Conservation (phyloP, 2,113 vertebrate species). For the Tiliqua scincoides region DNA sequence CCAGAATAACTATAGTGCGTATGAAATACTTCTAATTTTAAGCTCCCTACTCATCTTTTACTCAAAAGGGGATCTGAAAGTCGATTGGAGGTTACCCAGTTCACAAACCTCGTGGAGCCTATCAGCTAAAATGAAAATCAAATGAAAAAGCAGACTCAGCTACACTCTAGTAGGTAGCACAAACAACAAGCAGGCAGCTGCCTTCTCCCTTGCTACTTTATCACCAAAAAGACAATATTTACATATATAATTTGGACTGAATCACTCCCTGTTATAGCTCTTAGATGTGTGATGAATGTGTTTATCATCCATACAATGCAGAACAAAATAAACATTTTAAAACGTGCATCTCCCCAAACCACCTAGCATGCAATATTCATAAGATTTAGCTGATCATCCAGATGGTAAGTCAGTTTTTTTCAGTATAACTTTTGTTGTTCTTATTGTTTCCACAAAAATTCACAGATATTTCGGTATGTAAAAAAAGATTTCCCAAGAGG, state of each 20-base stretch:
- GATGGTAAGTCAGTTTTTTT: constrained; percentile 7
- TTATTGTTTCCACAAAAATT: constrained; percentile 51
- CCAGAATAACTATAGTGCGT: too few relatives aligned
- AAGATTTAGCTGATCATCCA: constrained; percentile 12
- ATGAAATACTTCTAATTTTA: not conserved
- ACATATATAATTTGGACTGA: constrained; percentile 10
- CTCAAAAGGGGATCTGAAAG: not conserved
- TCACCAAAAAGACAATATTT: constrained; percentile 27
- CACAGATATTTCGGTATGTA: constrained; percentile 54
- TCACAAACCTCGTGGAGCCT: not conserved
- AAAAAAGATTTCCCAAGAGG: constrained; percentile 49
- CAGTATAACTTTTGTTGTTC: constrained; percentile 4
- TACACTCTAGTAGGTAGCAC: not conserved
- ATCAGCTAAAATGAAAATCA: constrained; percentile 9
- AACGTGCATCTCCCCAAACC: constrained; percentile 12
- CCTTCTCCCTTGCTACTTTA: not conserved
- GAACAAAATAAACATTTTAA: not conserved
- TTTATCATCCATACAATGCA: constrained; percentile 21
- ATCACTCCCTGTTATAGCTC: not conserved
- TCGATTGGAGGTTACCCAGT: not conserved
- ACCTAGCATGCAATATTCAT: not conserved
- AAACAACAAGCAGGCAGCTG: not conserved
- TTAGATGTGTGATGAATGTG: not conserved
- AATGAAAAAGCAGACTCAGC: not conserved
- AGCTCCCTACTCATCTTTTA: not conserved